phyloP scores from a whole-genome alignment of 1,140 invertebrate species.

The Helicorthomorpha holstii region DNA sequence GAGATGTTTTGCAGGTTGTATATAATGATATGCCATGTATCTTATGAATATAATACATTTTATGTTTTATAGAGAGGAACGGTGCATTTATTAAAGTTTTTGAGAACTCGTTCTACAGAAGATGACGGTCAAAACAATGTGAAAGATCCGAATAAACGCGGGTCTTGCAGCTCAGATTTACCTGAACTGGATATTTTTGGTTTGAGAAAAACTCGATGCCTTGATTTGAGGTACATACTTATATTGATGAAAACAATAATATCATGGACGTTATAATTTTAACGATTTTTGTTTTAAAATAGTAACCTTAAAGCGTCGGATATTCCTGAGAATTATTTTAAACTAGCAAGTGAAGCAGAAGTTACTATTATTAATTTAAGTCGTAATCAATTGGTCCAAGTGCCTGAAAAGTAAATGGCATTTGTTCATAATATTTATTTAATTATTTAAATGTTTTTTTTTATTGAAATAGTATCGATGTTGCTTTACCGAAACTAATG shows the following conservation, averaged over 20 bases:
- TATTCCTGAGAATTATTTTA: conserved; percentile 51
- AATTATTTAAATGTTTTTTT: conserved; percentile 1
- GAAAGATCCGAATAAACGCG: too few relatives aligned
- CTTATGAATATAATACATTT: too few relatives aligned
- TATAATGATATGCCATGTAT: too few relatives aligned
- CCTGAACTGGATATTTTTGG: not conserved
- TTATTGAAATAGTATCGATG: conserved; percentile 28
- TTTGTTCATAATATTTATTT: not conserved
- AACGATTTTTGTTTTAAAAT: not conserved
- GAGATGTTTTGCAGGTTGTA: conserved; percentile 45
- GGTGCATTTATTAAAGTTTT: conserved; percentile 53
- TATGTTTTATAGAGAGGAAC: conserved; percentile 43
- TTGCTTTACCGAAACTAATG: conserved; percentile 34
- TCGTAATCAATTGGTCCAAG: conserved; percentile 47
- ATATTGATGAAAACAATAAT: not conserved
- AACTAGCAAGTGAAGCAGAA: conserved; percentile 45
- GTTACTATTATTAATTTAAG: conserved; percentile 59
- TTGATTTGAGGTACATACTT: not conserved
- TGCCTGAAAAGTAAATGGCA: conserved; percentile 45
- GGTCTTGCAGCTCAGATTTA: too few relatives aligned
- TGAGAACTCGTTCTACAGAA: conserved; percentile 39
- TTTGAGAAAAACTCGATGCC: not conserved
- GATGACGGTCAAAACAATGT: too few relatives aligned
- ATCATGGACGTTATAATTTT: not conserved
- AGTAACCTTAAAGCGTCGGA: conserved; percentile 32